Evolutionary conservation across 2,797 vertebrate genomes (phyloP).

Genomic region (Hafferia zeledoni): DNA sequence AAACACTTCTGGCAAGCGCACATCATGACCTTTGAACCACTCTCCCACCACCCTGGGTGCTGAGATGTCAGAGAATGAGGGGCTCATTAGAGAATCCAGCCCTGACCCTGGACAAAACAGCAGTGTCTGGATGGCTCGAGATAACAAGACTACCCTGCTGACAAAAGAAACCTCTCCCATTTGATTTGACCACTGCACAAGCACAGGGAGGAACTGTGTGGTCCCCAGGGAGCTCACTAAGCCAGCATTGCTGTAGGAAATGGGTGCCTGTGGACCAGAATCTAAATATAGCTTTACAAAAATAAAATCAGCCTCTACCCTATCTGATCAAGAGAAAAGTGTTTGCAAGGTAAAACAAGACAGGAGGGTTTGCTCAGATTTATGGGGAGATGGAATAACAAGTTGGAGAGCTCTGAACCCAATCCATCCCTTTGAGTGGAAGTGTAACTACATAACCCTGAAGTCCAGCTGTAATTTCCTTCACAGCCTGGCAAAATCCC

Average conservation of each 20-base stretch:
- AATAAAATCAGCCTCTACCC: not conserved
- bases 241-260: not conserved
- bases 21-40: not conserved
- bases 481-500: not conserved
- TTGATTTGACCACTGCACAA: not conserved
- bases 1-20: not conserved
- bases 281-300: slow-evolving; percentile 10
- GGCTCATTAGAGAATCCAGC: not conserved
- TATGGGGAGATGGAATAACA: not conserved
- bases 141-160: not conserved
- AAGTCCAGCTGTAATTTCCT: not conserved
- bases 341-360: not conserved
- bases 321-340: not conserved
- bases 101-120: not conserved
- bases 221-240: not conserved
- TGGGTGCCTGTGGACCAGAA: not conserved
- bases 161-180: not conserved
- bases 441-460: not conserved
- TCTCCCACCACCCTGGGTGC: not conserved
- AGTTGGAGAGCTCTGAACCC: not conserved
- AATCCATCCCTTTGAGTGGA: not conserved
- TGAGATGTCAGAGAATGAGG: not conserved
- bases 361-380: not conserved
- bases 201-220: not conserved
- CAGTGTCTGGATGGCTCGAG: not conserved